Evolutionary conservation across 2,113 vertebrate species (phyloP).

Genomic region (Pyrgilauda ruficollis): DNA sequence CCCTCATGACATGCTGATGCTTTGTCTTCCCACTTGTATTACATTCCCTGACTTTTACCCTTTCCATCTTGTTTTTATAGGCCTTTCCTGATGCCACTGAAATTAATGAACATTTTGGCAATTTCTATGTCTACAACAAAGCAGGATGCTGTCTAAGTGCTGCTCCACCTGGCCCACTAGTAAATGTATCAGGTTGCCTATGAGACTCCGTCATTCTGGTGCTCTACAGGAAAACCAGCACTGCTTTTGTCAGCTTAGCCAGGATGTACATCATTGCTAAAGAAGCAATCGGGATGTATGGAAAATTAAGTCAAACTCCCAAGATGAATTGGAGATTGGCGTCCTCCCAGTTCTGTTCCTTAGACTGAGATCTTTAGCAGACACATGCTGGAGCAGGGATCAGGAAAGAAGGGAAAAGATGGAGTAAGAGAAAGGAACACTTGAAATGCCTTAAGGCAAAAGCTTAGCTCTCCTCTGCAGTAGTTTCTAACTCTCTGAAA

Average conservation of each 20-base stretch:
- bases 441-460: background rate
- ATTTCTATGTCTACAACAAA: background rate
- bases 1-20: accelerated
- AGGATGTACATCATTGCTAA: background rate
- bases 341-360: constrained; percentile 2
- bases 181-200: background rate
- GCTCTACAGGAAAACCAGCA: background rate
- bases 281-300: background rate
- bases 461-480: background rate
- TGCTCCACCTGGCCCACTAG: background rate
- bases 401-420: background rate
- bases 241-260: background rate
- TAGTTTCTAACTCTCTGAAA: background rate
- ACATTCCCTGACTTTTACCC: background rate
- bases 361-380: constrained; percentile 21
- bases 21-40: background rate
- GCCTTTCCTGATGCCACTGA: background rate
- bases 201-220: background rate
- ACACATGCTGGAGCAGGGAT: background rate
- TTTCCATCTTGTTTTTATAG: background rate
- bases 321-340: constrained; percentile 1
- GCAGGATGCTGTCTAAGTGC: background rate
- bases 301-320: constrained; percentile 17
- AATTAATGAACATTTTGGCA: constrained; percentile 30
- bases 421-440: background rate